Evolutionary conservation across 2,888 invertebrate genomes (phyloP).

Genomic region (Chloroclysta siterata): DNA sequence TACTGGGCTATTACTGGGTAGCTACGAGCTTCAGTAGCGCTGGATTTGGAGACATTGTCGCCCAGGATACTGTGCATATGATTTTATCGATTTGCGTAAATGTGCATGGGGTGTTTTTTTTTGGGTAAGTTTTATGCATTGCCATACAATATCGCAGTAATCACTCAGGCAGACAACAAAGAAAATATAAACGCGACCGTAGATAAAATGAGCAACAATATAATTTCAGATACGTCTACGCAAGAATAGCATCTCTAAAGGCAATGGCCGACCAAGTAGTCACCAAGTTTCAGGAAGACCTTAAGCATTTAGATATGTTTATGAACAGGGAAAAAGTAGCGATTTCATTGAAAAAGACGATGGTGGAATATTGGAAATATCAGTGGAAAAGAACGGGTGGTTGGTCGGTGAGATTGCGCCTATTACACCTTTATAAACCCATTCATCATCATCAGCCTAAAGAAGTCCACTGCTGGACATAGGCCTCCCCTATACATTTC

Average conservation of each 20-base stretch:
- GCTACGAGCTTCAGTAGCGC: constrained; percentile 76
- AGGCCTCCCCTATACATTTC: too few relatives aligned
- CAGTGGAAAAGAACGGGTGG: constrained; percentile 82
- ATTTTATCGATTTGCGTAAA: constrained; percentile 71
- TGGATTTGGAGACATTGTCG: constrained; percentile 79
- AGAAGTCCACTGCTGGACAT: too few relatives aligned
- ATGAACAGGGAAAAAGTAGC: constrained; percentile 74
- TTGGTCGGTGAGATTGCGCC: constrained; percentile 69
- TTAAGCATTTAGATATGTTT: constrained; percentile 77
- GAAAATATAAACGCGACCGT: not conserved
- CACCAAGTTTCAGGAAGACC: constrained; percentile 75
- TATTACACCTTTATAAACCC: not conserved
- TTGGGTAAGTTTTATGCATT: constrained; percentile 63
- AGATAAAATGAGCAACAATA: not conserved
- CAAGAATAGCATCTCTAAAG: constrained; percentile 77
- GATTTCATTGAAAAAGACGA: constrained; percentile 61
- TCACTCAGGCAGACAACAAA: not conserved
- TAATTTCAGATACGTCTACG: constrained; percentile 72
- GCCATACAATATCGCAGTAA: not conserved
- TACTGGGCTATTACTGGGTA: constrained; percentile 78
- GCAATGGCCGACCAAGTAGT: constrained; percentile 77
- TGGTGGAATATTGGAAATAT: constrained; percentile 78
- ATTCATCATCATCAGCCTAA: too few relatives aligned
- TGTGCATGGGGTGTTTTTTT: constrained; percentile 77
- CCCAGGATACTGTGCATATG: constrained; percentile 73